phyloP scores from a whole-genome alignment of 1,140 invertebrate genomes.

The Caligus rogercresseyi region DNA sequence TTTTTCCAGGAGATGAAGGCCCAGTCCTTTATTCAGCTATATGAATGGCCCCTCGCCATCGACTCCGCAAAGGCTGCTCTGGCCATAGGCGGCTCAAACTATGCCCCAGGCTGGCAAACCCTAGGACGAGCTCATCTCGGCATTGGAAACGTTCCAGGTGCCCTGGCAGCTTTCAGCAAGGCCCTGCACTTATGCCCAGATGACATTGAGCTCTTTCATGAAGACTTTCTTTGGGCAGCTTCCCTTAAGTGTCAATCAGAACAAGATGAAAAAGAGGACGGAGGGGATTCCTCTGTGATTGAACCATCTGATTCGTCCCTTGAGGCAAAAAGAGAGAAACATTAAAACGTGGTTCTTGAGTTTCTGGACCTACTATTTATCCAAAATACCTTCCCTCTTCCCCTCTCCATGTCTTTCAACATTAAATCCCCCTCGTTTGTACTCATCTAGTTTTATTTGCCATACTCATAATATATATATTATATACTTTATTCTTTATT shows the following conservation, averaged over 20 bases:
- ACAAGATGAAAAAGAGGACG: background rate
- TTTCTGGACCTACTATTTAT: background rate
- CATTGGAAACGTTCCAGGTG: slow-evolving; percentile 31
- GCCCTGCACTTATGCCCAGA: slow-evolving; percentile 30
- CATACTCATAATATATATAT: no score
- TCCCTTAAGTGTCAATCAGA: background rate
- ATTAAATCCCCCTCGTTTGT: slow-evolving; percentile 29
- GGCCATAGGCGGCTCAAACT: slow-evolving; percentile 27
- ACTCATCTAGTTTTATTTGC: no score
- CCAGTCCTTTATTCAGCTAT: slow-evolving; percentile 21
- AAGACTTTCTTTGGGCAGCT: slow-evolving; percentile 27
- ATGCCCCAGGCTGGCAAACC: slow-evolving; percentile 33
- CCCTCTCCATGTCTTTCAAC: background rate
- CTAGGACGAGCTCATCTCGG: slow-evolving; percentile 31
- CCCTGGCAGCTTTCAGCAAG: slow-evolving; percentile 29
- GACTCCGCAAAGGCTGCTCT: slow-evolving; percentile 27
- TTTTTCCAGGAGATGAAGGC: slow-evolving; percentile 24
- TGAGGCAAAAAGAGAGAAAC: background rate
- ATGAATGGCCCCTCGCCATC: slow-evolving; percentile 21
- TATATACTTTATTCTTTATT: no score
- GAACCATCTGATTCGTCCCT: background rate
- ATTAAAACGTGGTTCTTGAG: background rate
- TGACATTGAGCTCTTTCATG: slow-evolving; percentile 30
- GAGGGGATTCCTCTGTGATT: background rate
- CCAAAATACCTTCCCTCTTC: background rate